These are phyloP conservation scores for Meliscaeva auricollis DNA, from an alignment of 2,888 invertebrate genomes.

Conservation along the genomic window DNA sequence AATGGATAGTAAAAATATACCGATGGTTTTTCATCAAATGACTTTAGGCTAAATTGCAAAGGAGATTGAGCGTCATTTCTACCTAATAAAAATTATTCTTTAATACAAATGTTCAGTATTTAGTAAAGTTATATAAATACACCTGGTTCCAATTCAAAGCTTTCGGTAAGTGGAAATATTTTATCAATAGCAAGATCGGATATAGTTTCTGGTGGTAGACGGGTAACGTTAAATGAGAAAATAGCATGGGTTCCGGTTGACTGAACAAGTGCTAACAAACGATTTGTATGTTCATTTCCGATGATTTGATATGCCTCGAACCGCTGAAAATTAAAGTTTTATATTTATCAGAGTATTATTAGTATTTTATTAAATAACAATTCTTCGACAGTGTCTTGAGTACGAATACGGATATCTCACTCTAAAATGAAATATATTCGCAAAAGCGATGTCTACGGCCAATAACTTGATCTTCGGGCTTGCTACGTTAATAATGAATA, in stretches of 20 bases:
- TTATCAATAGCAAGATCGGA: slow-evolving; percentile 92
- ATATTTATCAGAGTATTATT: neutral
- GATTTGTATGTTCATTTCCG: slow-evolving; percentile 81
- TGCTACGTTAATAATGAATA: too few relatives aligned
- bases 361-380: too few relatives aligned
- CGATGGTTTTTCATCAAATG: slow-evolving; percentile 79
- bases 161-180: slow-evolving; percentile 91
- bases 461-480: too few relatives aligned
- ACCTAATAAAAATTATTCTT: slow-evolving; percentile 74
- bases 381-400: too few relatives aligned
- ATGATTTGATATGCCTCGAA: slow-evolving; percentile 83
- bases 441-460: too few relatives aligned
- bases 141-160: slow-evolving; percentile 89
- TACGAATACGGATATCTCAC: too few relatives aligned
- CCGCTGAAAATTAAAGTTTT: slow-evolving; percentile 77
- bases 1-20: slow-evolving; percentile 82
- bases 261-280: slow-evolving; percentile 81
- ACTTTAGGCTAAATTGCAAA: slow-evolving; percentile 81
- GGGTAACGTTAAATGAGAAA: slow-evolving; percentile 81
- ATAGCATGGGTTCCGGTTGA: slow-evolving; percentile 82
- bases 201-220: slow-evolving; percentile 88
- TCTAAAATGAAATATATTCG: too few relatives aligned
- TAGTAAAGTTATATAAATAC: slow-evolving; percentile 15
- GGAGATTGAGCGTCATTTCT: slow-evolving; percentile 80
- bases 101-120: neutral